Base-by-base conservation (phyloP, 2,113 vertebrate species). In the Sinocyclocheilus maitianheensis region DNA sequence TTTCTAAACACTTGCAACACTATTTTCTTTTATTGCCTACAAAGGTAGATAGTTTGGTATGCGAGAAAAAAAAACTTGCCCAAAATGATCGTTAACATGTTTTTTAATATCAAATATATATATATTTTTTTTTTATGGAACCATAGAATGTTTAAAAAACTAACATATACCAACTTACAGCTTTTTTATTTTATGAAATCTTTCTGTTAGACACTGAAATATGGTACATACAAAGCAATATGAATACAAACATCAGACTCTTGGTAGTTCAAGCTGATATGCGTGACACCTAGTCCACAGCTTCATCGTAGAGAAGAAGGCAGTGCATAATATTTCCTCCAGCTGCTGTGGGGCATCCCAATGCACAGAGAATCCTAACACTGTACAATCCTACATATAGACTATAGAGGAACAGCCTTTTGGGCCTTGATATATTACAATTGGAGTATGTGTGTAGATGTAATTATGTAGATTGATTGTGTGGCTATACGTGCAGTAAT, bases 331-430 rank as follows among this genome's bases (percentile, higher is more conserved):
- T 79, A 77, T 85, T 85, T 30, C 81, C 48, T 75, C 81, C 77
- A 84, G 75, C 51, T n/a, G 80, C 78, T 55, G 62, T 40, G 72
- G 83, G 37, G 22, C 51, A 37, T 82, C 16, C 63, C 22, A 9
- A 40, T 22, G 84, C 30, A 77, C 71, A 86, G n/a, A 82, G 7
- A 71, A 83, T 81, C 69, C 86, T 86, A 5, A 89, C 87, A 87
- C 93, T 94, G 91, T 92, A 94, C 91, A 93, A 88, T 84, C 89
- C 84, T 90, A 90, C 74, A 88, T 87, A 89, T 1, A 2, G 18
- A 20, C 77, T 79, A 13, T 78, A 86, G 83, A 91, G 88, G 90
- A 93, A 80, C 91, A 26, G 40, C 60, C 58, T 60, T 60, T n/a
- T n/a, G 8, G 58, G 58, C 58, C 90, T 88, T 90, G 55, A 86